Conservation (phyloP, 2,888 invertebrate species). For the Clanis bilineata region DNA sequence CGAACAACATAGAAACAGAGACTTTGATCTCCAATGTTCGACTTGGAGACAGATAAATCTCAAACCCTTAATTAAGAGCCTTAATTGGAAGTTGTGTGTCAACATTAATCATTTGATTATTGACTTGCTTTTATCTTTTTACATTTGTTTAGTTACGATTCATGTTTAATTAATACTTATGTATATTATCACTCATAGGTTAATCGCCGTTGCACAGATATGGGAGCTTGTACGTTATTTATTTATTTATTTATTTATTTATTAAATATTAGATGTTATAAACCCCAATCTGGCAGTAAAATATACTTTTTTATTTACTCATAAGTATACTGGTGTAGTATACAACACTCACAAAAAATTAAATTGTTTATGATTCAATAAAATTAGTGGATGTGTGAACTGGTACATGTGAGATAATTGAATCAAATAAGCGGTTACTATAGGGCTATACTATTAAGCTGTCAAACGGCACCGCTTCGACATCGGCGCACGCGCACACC, state of each 20-base stretch:
- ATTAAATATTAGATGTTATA: no score
- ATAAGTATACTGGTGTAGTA: no score
- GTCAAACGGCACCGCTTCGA: constrained; percentile 36
- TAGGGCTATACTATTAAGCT: constrained; percentile 44
- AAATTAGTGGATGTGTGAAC: neutral
- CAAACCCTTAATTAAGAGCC: constrained; percentile 1
- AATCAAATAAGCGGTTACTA: constrained; percentile 50
- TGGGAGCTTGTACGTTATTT: no score
- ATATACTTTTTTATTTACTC: neutral
- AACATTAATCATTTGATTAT: constrained; percentile 26
- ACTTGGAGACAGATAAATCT: neutral
- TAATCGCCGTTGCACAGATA: neutral
- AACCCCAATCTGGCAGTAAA: no score
- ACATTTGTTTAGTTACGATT: constrained; percentile 30
- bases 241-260: no score
- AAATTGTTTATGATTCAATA: constrained; percentile 43
- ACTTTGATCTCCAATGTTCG: neutral
- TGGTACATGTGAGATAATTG: constrained; percentile 42
- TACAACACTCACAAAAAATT: constrained; percentile 16
- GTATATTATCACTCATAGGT: neutral
- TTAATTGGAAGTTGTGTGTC: constrained; percentile 17
- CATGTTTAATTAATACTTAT: neutral
- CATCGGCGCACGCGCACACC: constrained; percentile 33
- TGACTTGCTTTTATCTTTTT: constrained; percentile 30
- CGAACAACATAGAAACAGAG: neutral